Evolutionary conservation across 2,888 invertebrate genomes (phyloP).

Genomic region (Nasonovia ribisnigri): DNA sequence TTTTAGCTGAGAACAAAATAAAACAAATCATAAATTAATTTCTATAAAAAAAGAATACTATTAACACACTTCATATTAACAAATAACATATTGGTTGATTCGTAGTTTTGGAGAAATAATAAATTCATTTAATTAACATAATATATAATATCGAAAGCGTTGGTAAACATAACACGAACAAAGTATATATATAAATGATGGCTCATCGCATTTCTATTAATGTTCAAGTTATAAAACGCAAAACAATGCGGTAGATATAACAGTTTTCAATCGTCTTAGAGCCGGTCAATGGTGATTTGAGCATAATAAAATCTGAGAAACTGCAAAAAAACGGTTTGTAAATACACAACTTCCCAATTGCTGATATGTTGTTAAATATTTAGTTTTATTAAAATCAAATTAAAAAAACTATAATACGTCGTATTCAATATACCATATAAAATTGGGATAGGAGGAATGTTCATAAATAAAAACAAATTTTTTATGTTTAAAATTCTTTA

Average conservation of each 20-base stretch:
- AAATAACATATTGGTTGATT: conserved; percentile 41
- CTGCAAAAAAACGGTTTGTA: neutral
- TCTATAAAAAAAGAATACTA: neutral
- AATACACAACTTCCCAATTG: neutral
- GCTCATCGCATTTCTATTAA: neutral
- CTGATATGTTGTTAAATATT: neutral
- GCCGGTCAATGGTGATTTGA: neutral
- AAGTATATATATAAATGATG: neutral
- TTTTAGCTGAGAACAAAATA: conserved; percentile 75
- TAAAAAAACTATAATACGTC: neutral
- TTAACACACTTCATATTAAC: neutral
- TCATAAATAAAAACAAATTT: neutral
- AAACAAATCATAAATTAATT: conserved; percentile 62
- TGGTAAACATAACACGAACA: neutral
- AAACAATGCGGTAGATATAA: neutral
- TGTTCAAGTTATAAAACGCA: neutral
- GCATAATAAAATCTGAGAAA: neutral
- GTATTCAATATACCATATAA: neutral
- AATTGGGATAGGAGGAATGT: neutral
- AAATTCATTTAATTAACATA: neutral
- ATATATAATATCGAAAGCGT: neutral
- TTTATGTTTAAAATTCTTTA: neutral
- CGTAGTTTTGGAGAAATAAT: neutral
- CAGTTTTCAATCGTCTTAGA: neutral
- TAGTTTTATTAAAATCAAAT: neutral